Evolutionary conservation across 2,888 invertebrate species (phyloP), one percentile per base, ranked within the genome.

Genomic region (Liodrosophila aerea): DNA sequence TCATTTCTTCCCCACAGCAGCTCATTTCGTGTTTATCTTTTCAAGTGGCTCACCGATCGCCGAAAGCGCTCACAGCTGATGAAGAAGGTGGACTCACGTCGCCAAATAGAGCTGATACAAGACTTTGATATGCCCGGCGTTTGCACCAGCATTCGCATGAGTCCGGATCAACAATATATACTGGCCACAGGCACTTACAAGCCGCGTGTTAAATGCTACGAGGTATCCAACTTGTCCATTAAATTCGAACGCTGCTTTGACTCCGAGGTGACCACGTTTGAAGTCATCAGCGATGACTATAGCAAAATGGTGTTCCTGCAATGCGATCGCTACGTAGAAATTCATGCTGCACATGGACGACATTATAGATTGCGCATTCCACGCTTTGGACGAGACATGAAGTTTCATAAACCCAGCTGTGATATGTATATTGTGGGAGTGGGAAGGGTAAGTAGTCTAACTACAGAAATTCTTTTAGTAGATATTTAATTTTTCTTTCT

Each of bases 71-170:
- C 94, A 5, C 91, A 97, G 64, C 91, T 96, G 47, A 96, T 96
- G 89, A 96, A 96, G 90, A 95, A 97, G 93, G 94, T 95, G 33
- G 98, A 98, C 88, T 92, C 98, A 43, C 92, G 97, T 73, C 93
- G 95, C 75, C 92, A 98, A 86, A 97, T 99, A 78, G 97, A 99
- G 90, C 93, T 99, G 36, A 96, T 99, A 72, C 99, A 99, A 91
- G 99, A 99, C 88, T 99, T 99, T 92, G 97, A 98, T 78, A 99
- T 99, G 99, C 99, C 99, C 18, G 97, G 94, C 44, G 93, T 99
- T 0, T 97, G 98, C 87, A 95, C 94, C 12, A 93, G 93, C 47
- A 92, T 99, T 16, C 92, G 93, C 84, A 92, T 97, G 67, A 96
- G 98, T 7, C 94, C 93, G 76, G 98, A 99, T 92, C 96, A 96